Evolutionary conservation across 2,113 vertebrate genomes (phyloP).

Genomic region (Phalacrocorax pelagicus): DNA sequence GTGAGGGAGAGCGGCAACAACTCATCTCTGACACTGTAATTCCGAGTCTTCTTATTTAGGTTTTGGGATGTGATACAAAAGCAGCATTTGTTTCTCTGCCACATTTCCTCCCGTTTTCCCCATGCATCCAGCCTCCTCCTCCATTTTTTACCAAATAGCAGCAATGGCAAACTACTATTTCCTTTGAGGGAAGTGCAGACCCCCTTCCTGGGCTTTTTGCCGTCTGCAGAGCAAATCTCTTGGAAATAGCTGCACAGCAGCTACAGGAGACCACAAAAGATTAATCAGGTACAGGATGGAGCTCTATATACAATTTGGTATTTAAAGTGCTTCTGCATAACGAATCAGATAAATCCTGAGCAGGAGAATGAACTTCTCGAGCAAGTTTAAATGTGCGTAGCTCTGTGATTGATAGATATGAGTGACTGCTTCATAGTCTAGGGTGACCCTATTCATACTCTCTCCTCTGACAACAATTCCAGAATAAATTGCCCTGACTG

Average conservation of each 20-base stretch:
- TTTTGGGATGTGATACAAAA: neutral
- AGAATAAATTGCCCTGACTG: slow-evolving; percentile 61
- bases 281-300: slow-evolving; percentile 35
- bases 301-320: slow-evolving; percentile 30
- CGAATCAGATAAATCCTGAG: slow-evolving; percentile 61
- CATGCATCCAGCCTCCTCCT: neutral
- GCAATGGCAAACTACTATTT: neutral
- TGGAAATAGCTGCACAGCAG: slow-evolving; percentile 8
- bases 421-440: slow-evolving; percentile 21
- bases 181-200: neutral
- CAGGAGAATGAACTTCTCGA: slow-evolving; percentile 49
- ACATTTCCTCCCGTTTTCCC: neutral
- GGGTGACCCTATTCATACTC: slow-evolving; percentile 58
- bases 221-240: neutral
- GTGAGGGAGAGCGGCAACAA: neutral
- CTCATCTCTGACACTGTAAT: fast-evolving
- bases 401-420: slow-evolving; percentile 44
- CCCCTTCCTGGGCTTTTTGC: neutral
- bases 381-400: slow-evolving; percentile 43
- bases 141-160: neutral
- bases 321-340: slow-evolving; percentile 65
- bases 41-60: neutral
- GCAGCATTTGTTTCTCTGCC: neutral
- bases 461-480: slow-evolving; percentile 50
- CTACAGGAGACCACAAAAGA: slow-evolving; percentile 31